Evolutionary conservation across 2,113 vertebrate species (phyloP), one percentile per base, ranked within the genome.

Genomic region (Capricornis sumatraensis): DNA sequence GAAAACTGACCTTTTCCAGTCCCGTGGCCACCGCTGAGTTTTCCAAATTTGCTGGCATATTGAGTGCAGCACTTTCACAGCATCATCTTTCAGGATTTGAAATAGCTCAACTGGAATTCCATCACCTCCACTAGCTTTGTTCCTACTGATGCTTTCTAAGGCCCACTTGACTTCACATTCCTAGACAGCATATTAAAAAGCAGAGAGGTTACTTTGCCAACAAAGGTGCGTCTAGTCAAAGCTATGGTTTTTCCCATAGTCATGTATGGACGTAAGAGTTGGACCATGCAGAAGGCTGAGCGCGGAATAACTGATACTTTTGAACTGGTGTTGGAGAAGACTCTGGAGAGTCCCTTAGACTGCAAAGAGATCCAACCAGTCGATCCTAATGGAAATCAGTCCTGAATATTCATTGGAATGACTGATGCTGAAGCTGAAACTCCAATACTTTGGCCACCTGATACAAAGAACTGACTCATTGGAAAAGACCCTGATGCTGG

Each of bases 291-390:
- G 33, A 67, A 67, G 16, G 33, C 64, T 67, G 17, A 36, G 64
- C 0, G 2, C 4, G 0, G 16, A 64, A 64, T 33, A 36, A 67
- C 21, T 67, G 33, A 19, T 21, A 9, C 64, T 67, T 67, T 67
- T 67, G 33, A 67, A 67, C 16, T 67, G 64, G 64, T 67, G 16
- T 67, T 67, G 33, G 16, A 67, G 64, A 67, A 67, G 64, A 67
- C 64, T n/a, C 33, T 67, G n/a, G 33, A 21, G 64, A 67, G 64
- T 67, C 64, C 64, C 64, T 67, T 36, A 36, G 64, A 36, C 33
- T 67, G 17, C 64, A 67, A 64, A 64, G 33, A 67, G 64, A 67
- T 67, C 64, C 64, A n/a, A 21, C 62, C 62, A n/a, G 33, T 67
- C 33, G 10, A 67, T 21, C 33, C 17, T 67, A 67, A 67, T 10